A percentile compares a stretch with the other conserved stretches of the same genome.
Evolutionary conservation across 1,140 invertebrate genomes (phyloP).

Genomic region (Nasonia vitripennis): DNA sequence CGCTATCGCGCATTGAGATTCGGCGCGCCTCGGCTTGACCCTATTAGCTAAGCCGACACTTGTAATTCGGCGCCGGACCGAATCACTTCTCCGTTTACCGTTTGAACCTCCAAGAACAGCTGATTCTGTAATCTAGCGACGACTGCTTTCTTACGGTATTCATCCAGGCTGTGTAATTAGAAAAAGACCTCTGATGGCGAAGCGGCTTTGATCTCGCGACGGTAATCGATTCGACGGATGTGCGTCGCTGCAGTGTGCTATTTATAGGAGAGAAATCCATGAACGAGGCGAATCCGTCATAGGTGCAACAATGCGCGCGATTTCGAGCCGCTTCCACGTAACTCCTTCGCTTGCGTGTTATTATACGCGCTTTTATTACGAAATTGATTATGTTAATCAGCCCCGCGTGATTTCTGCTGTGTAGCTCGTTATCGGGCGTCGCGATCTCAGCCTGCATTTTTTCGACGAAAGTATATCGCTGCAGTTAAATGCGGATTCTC

Average conservation of each 20-base stretch:
- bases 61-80: not conserved
- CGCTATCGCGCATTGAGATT: not conserved
- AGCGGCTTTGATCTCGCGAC: not conserved
- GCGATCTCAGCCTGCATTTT: not conserved
- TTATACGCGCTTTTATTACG: slow-evolving; percentile 9
- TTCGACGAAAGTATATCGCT: slow-evolving; percentile 6
- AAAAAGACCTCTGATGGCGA: not conserved
- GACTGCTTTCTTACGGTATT: not conserved
- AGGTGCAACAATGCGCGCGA: not conserved
- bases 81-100: not conserved
- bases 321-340: slow-evolving; percentile 14
- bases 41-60: not conserved
- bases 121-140: not conserved
- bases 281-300: no score
- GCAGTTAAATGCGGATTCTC: not conserved
- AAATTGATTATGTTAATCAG: slow-evolving; percentile 28
- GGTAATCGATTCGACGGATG: not conserved
- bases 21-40: not conserved
- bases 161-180: not conserved
- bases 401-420: not conserved
- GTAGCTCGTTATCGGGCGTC: no score
- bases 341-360: not conserved
- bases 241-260: not conserved
- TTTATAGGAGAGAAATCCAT: not conserved
- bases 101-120: not conserved